phyloP scores from a whole-genome alignment of 2,113 vertebrate species.

The Plecturocebus donacophilus region DNA sequence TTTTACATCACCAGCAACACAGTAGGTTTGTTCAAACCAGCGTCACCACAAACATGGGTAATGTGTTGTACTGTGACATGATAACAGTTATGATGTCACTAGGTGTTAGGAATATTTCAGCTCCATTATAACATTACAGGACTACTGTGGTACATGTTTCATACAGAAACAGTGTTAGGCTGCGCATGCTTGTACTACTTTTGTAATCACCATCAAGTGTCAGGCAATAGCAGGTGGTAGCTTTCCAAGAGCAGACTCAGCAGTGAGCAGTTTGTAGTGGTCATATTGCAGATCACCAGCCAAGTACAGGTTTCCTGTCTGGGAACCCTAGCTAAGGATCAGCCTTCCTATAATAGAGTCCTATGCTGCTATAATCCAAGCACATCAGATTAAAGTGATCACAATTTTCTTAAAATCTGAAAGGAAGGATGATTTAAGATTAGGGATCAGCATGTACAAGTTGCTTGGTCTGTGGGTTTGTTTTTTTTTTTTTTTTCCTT shows the following conservation, averaged over 20 bases:
- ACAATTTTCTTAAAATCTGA: constrained; percentile 14
- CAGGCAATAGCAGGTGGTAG: background rate
- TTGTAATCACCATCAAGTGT: background rate
- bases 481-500: background rate
- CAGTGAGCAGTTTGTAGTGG: background rate
- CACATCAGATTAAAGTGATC: background rate
- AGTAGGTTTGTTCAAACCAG: background rate
- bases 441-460: background rate
- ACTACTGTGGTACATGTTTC: background rate
- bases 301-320: background rate
- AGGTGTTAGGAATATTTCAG: background rate
- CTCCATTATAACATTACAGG: background rate
- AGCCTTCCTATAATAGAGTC: background rate
- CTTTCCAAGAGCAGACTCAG: background rate
- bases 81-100: background rate
- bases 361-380: background rate
- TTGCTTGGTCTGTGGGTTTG: background rate
- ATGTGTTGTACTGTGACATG: background rate
- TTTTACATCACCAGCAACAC: background rate
- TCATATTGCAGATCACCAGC: background rate
- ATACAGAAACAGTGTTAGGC: background rate
- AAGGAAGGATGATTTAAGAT: background rate
- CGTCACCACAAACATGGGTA: background rate
- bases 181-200: background rate
- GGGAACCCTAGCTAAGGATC: background rate